Evolutionary conservation across 2,888 invertebrate species (phyloP).

Genomic region (Cynaeus angustus): DNA sequence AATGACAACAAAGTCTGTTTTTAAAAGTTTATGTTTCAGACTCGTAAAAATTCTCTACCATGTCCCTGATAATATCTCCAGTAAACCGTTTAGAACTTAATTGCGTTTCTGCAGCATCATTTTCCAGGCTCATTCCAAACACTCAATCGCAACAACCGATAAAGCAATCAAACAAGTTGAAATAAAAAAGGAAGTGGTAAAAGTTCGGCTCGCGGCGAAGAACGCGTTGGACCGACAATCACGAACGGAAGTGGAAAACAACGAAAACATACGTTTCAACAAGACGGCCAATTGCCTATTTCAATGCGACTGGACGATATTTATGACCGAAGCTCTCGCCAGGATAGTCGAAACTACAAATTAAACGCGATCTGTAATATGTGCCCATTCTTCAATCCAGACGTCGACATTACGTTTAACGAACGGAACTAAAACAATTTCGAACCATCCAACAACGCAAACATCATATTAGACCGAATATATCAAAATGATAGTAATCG

Average conservation of each 20-base stretch:
- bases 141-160: slow-evolving; percentile 73
- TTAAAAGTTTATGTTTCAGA: too few relatives aligned
- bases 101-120: slow-evolving; percentile 42
- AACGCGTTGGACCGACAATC: slow-evolving; percentile 53
- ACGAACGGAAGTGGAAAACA: slow-evolving; percentile 59
- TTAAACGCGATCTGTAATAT: slow-evolving; percentile 59
- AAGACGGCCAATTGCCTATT: slow-evolving; percentile 61
- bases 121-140: slow-evolving; percentile 67
- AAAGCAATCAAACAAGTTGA: slow-evolving; percentile 74
- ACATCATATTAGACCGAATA: slow-evolving; percentile 26
- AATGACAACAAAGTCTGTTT: too few relatives aligned
- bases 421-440: slow-evolving; percentile 39
- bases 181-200: slow-evolving; percentile 58
- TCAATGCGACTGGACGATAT: slow-evolving; percentile 60
- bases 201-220: slow-evolving; percentile 52
- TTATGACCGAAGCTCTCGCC: slow-evolving; percentile 58
- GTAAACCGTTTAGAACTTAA: slow-evolving; percentile 28
- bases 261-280: slow-evolving; percentile 59
- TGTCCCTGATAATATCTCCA: slow-evolving; percentile 5
- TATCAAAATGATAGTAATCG: slow-evolving; percentile 25
- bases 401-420: slow-evolving; percentile 30
- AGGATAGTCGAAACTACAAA: slow-evolving; percentile 61
- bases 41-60: background rate
- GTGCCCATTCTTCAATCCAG: slow-evolving; percentile 49
- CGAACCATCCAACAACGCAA: slow-evolving; percentile 16